Conservation (phyloP, 2,888 invertebrate species). For the Polyommatus icarus region DNA sequence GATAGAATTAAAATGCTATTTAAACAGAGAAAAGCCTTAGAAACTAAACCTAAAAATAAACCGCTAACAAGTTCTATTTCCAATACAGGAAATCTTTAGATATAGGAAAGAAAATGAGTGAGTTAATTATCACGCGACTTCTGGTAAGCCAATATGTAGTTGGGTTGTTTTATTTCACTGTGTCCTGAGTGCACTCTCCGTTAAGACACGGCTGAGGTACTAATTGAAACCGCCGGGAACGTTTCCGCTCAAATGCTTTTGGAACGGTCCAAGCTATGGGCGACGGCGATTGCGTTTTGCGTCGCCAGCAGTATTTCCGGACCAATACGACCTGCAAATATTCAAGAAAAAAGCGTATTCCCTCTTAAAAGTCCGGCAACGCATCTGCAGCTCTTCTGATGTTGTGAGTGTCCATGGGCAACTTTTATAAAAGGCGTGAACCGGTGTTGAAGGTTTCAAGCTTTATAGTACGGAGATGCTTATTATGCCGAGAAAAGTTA, state of each 20-base stretch:
- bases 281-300: not conserved
- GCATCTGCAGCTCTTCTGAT: no score
- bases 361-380: no score
- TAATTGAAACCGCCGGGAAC: constrained; percentile 62
- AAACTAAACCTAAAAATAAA: not conserved
- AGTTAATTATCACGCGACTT: constrained; percentile 3
- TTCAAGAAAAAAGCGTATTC: no score
- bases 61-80: not conserved
- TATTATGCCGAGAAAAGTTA: no score
- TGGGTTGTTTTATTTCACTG: constrained; percentile 41
- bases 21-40: not conserved
- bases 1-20: not conserved
- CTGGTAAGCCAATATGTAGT: constrained; percentile 9
- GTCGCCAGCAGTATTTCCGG: no score
- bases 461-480: no score
- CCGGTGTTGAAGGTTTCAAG: no score
- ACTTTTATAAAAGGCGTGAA: no score
- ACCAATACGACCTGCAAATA: no score
- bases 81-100: not conserved
- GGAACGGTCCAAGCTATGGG: constrained; percentile 39
- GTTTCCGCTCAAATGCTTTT: constrained; percentile 53
- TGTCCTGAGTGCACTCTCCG: constrained; percentile 37
- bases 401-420: no score
- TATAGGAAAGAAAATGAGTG: not conserved
- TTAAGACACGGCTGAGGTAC: constrained; percentile 44